Conservation (phyloP, 92 coral and sea anemone species). For the Desmophyllum pertusum region DNA sequence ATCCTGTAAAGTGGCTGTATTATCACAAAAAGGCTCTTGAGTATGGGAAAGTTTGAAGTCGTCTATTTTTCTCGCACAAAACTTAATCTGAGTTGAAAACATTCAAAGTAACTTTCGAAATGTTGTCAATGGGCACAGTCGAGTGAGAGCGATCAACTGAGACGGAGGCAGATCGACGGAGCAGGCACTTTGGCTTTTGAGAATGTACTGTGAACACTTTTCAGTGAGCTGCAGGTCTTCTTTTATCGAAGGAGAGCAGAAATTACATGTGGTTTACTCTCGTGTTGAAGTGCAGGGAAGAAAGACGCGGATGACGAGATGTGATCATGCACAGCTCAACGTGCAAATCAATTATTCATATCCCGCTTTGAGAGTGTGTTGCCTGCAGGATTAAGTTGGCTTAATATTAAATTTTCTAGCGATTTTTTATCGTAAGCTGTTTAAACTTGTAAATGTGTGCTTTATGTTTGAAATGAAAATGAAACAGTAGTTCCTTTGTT, state of each 20-base stretch:
- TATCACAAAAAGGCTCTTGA: neutral
- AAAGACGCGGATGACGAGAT: neutral
- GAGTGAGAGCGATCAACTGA: neutral
- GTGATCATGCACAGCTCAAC: neutral
- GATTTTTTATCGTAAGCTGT: neutral
- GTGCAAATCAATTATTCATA: constrained; percentile 31
- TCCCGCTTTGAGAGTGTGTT: neutral
- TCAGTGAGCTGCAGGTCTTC: neutral
- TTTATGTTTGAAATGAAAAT: neutral
- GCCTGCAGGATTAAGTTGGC: neutral
- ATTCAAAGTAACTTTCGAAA: neutral
- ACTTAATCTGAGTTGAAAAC: neutral
- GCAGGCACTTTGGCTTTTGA: neutral
- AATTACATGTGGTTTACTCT: neutral
- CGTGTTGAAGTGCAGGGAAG: neutral
- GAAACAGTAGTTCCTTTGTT: neutral
- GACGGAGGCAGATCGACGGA: neutral
- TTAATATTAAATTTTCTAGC: neutral
- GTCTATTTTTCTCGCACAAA: neutral
- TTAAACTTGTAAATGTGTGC: too few relatives aligned
- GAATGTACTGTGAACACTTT: neutral
- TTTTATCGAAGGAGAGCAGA: neutral
- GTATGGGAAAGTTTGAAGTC: neutral
- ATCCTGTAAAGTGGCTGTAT: constrained; percentile 21
- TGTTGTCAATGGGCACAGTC: neutral